Evolutionary conservation across 2,888 invertebrate genomes (phyloP), one percentile per base, ranked within the genome.

Genomic region (Drosophila maculinotata): DNA sequence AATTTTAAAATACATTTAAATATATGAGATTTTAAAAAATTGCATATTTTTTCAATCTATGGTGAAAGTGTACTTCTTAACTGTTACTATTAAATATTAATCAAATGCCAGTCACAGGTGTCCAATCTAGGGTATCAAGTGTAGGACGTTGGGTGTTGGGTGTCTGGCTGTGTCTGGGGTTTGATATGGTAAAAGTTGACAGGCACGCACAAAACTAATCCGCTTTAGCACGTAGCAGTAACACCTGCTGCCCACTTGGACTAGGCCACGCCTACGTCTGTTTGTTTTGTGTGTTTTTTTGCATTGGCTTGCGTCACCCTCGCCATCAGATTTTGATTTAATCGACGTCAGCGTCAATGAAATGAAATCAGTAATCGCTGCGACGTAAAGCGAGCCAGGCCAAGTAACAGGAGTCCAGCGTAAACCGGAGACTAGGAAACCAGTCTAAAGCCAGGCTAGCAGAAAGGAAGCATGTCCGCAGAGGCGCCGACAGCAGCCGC

Each of bases 181-280:
- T 9, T 33, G 15, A 25, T 47, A 42, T 14, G 47, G 47, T 76
- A 73, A 76, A 79, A 82, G 70, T 77, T 86, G 89, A 80, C 89
- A 87, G 79, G 28, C 73, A 79, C 68, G 87, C 88, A 87, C 63
- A 68, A 75, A 77, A 78, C 64, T 88, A 88, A 88, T 88, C 88
- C 84, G 82, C 86, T 84, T 89, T 81, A 68, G 63, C 63, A 69
- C 65, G 72, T 79, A 72, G 80, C 48, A 14, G 33, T 23, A n/a
- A 8, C 33, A n/a, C 31, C 12, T 7, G 10, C 44, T 5, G 7
- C 9, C 17, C n/a, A 17, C 2, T 8, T 20, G 20, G 17, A 17
- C 30, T 12, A 28, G 2, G 28, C 28, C 17, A 35, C 14, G n/a
- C n/a, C n/a, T n/a, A n/a, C n/a, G 17, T 20, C 44, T 28, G 17